A percentile compares a stretch with the other conserved stretches of the same genome.
These are phyloP conservation scores for Drosophila bocqueti DNA, from an alignment of 1,140 invertebrate genomes.

Conservation along the genomic window DNA sequence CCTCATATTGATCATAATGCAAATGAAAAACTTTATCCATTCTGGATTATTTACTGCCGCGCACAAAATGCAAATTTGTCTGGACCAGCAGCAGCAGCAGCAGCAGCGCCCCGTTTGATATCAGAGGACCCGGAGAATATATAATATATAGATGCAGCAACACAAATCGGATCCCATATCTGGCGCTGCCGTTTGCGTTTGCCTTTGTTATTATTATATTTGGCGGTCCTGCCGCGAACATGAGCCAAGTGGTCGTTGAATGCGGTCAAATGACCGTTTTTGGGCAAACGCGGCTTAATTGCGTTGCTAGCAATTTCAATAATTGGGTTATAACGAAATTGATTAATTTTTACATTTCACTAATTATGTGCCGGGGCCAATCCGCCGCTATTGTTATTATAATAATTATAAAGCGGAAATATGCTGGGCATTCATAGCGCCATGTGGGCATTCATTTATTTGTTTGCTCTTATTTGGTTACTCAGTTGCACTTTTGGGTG, in stretches of 20 bases:
- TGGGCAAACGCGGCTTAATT: constrained; percentile 39
- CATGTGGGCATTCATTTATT: neutral
- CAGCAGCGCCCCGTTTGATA: constrained; percentile 1
- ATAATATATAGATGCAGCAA: constrained; percentile 15
- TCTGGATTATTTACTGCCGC: constrained; percentile 45
- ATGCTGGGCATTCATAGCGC: constrained; percentile 24
- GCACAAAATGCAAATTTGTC: constrained; percentile 48
- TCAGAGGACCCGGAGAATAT: constrained; percentile 2
- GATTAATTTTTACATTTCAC: constrained; percentile 64
- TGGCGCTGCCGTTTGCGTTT: constrained; percentile 57
- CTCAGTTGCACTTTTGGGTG: constrained; percentile 4
- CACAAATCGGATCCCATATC: constrained; percentile 61
- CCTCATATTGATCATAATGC: constrained; percentile 39
- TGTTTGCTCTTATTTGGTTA: constrained; percentile 1
- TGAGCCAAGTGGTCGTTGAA: constrained; percentile 30
- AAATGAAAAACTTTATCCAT: constrained; percentile 54
- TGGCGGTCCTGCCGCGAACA: constrained; percentile 37
- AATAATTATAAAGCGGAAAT: constrained; percentile 58
- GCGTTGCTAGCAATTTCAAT: constrained; percentile 57
- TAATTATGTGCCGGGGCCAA: constrained; percentile 56
- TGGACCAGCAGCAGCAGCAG: constrained; percentile 5
- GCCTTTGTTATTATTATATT: constrained; percentile 77
- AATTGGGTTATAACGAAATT: constrained; percentile 69
- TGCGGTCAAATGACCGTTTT: constrained; percentile 37
- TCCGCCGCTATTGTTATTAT: constrained; percentile 56